Percentiles rank a stretch among this genome's conserved stretches.
Conservation (phyloP, 2,888 invertebrate genomes). For the Lithophane semibrunnea region DNA sequence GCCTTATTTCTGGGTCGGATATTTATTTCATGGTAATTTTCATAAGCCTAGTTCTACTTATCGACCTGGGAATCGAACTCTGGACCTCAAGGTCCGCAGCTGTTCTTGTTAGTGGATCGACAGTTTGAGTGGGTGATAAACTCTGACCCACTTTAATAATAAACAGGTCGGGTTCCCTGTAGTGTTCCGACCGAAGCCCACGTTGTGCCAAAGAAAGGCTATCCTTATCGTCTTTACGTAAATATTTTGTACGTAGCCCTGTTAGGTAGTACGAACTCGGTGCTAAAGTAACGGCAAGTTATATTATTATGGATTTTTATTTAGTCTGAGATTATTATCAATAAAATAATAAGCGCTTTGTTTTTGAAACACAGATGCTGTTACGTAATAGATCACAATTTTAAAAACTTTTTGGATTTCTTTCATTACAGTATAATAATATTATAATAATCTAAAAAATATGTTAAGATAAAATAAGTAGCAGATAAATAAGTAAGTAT, state of each 20-base stretch:
- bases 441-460: too few relatives aligned
- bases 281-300: slow-evolving; percentile 32
- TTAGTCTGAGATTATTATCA: too few relatives aligned
- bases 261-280: slow-evolving; percentile 30
- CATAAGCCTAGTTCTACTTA: slow-evolving; percentile 20
- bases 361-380: slow-evolving; percentile 43
- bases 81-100: slow-evolving; percentile 37
- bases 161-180: slow-evolving; percentile 57
- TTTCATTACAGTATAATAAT: too few relatives aligned
- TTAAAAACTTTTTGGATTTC: neutral
- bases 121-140: slow-evolving; percentile 57
- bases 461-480: too few relatives aligned
- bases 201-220: slow-evolving; percentile 44
- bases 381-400: slow-evolving; percentile 28
- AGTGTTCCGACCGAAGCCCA: slow-evolving; percentile 29
- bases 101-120: slow-evolving; percentile 40
- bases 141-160: slow-evolving; percentile 65
- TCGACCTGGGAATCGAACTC: slow-evolving; percentile 27
- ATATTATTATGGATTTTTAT: slow-evolving; percentile 13
- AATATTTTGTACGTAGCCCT: slow-evolving; percentile 30
- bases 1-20: slow-evolving; percentile 6
- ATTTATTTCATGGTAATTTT: slow-evolving; percentile 24
- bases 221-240: slow-evolving; percentile 45
- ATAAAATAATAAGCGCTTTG: slow-evolving; percentile 32
- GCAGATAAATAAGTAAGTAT: too few relatives aligned